Evolutionary conservation across 2,113 vertebrate genomes (phyloP), one percentile per base, ranked within the genome.

Genomic region (Natator depressus): DNA sequence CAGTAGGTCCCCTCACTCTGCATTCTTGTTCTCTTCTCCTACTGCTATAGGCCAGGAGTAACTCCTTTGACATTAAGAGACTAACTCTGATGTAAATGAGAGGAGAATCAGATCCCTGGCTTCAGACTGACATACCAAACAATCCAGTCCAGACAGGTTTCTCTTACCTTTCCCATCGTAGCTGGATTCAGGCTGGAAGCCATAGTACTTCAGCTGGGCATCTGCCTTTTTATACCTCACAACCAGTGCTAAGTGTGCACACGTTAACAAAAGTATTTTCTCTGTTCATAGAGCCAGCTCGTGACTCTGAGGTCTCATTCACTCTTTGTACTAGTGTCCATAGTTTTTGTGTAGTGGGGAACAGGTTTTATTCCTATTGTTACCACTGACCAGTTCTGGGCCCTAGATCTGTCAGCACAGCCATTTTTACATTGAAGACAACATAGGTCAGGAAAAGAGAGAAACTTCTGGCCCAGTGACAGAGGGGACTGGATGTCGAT

Each of bases 161-260:
- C 42, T 89, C 85, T 88, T 87, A 81, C n/a, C 65, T 96, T 94
- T 88, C 49, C 83, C 76, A 80, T 80, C 54, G 8, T 46, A 51
- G 46, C 31, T 62, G 38, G 59, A 87, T 65, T 82, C 62, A 82
- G 51, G 62, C 31, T 92, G n/a, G 47, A 80, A 87, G 13, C 38
- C 49, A 35, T 82, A 82, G 6, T 53, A 16, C 20, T 72, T 51
- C 46, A 88, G 59, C 78, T 3, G 50, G 9, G 54, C 14, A 25
- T 88, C 8, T 69, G 80, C 94, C 76, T 50, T 49, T 82, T 54
- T 79, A 62, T 59, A 81, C 13, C 19, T 55, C 80, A 49, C 87
- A 85, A 54, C 19, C 57, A 19, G 27, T 91, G 55, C 42, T 90
- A 57, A 86, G n/a, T 6, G 31, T 82, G 35, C 78, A 94, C 13